Percentiles rank a stretch among this genome's conserved stretches.
These are phyloP conservation scores for Ennomos erosarius DNA, from an alignment of 2,888 invertebrate species.

Conservation along the genomic window DNA sequence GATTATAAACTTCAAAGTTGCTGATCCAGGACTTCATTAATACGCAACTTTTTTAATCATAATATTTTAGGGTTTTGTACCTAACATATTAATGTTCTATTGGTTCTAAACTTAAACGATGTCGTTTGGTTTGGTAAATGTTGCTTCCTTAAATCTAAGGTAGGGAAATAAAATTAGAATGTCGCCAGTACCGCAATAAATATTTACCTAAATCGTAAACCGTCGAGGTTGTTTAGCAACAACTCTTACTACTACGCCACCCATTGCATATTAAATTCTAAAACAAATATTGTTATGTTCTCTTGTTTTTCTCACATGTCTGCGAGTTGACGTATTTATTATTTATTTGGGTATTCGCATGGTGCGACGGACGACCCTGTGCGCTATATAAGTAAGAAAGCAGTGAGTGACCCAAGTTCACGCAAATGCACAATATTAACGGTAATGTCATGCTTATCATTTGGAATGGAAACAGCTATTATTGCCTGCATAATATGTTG, in stretches of 20 bases:
- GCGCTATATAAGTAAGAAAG: not conserved
- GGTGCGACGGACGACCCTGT: slow-evolving; percentile 50
- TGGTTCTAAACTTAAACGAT: too few relatives aligned
- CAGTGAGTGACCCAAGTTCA: not conserved
- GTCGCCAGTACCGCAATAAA: slow-evolving; percentile 10
- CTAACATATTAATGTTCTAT: too few relatives aligned
- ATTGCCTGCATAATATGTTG: too few relatives aligned
- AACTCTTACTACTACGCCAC: slow-evolving; percentile 38
- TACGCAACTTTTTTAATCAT: too few relatives aligned
- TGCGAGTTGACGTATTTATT: slow-evolving; percentile 77
- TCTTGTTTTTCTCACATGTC: slow-evolving; percentile 40
- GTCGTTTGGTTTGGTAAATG: too few relatives aligned
- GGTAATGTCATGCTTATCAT: too few relatives aligned
- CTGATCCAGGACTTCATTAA: too few relatives aligned
- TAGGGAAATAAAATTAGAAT: slow-evolving; percentile 18
- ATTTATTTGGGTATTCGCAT: slow-evolving; percentile 82
- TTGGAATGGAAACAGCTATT: too few relatives aligned
- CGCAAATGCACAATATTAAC: not conserved
- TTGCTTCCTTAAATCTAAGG: too few relatives aligned
- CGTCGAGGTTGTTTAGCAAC: slow-evolving; percentile 21
- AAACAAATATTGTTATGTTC: slow-evolving; percentile 52
- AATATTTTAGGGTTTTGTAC: too few relatives aligned
- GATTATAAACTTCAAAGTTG: too few relatives aligned
- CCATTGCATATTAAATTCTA: slow-evolving; percentile 63
- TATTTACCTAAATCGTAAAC: slow-evolving; percentile 22